phyloP scores from a whole-genome alignment of 1,140 invertebrate genomes.

The Drosophila micromelanica region DNA sequence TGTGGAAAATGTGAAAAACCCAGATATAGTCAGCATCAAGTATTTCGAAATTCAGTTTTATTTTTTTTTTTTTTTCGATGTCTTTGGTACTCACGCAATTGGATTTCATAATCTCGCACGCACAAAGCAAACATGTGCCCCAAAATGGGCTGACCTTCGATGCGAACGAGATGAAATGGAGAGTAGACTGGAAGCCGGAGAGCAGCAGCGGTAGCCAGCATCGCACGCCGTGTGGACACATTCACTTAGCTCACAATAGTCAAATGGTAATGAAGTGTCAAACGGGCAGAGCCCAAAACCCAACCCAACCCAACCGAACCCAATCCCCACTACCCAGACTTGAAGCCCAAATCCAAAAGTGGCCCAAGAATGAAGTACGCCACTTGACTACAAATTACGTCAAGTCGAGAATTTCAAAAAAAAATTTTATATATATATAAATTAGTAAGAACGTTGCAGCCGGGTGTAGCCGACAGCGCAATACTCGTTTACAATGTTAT shows the following conservation, averaged over 20 bases:
- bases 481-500: too few relatives aligned
- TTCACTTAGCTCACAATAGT: conserved; percentile 41
- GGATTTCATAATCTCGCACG: conserved; percentile 13
- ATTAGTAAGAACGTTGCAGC: too few relatives aligned
- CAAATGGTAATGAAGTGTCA: conserved; percentile 46
- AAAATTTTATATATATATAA: too few relatives aligned
- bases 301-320: background rate
- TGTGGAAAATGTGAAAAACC: too few relatives aligned
- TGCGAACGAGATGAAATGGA: conserved; percentile 29
- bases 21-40: background rate
- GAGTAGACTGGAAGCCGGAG: conserved; percentile 12
- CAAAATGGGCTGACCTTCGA: conserved; percentile 28
- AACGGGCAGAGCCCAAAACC: conserved; percentile 18
- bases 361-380: conserved; percentile 53
- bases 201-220: background rate
- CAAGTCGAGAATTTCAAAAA: background rate
- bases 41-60: too few relatives aligned
- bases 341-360: conserved; percentile 2
- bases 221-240: conserved; percentile 26
- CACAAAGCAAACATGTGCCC: conserved; percentile 7
- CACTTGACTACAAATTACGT: conserved; percentile 59
- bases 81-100: background rate
- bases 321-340: background rate
- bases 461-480: too few relatives aligned
- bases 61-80: conserved; percentile 3